A percentile compares a stretch with the other conserved stretches of the same genome.
phyloP scores from a whole-genome alignment of 2,888 invertebrate species.

The Drosophila dives region DNA sequence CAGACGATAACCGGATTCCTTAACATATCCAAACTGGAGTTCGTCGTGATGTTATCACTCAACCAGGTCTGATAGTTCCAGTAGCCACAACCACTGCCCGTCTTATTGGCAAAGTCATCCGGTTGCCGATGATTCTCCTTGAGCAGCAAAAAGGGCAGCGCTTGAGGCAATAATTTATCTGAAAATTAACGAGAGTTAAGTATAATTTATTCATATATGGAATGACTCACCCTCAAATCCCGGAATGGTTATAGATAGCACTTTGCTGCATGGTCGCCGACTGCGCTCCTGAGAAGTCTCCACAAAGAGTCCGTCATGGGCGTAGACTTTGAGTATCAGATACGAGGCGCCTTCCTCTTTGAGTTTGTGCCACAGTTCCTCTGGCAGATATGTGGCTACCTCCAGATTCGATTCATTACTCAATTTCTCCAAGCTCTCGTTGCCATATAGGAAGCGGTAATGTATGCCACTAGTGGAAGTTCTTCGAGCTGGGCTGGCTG shows the following conservation, averaged over 20 bases:
- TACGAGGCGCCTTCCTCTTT: conserved; percentile 50
- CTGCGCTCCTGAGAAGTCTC: conserved; percentile 83
- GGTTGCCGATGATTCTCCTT: conserved; percentile 64
- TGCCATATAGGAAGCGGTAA: conserved; percentile 84
- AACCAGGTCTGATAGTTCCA: conserved; percentile 89
- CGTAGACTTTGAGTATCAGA: conserved; percentile 86
- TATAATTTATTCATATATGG: not conserved
- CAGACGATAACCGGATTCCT: conserved; percentile 84
- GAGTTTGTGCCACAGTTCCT: conserved; percentile 81
- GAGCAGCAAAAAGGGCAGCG: conserved; percentile 86
- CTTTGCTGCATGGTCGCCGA: conserved; percentile 84
- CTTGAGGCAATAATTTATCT: conserved; percentile 85
- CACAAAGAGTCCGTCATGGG: conserved; percentile 87
- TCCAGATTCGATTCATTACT: conserved; percentile 85
- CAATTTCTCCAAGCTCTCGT: conserved; percentile 84
- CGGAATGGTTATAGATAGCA: conserved; percentile 88
- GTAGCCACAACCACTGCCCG: conserved; percentile 86
- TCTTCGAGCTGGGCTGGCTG: conserved; percentile 5
- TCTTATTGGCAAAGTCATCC: conserved; percentile 20
- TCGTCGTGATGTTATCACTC: conserved; percentile 85
- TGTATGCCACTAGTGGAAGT: conserved; percentile 62
- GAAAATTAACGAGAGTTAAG: not conserved
- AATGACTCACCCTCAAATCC: conserved; percentile 83
- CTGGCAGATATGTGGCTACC: conserved; percentile 86
- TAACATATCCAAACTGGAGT: conserved; percentile 39